Evolutionary conservation across 2,797 vertebrate species (phyloP), one percentile per base, ranked within the genome.

Genomic region (Danionella dracula): DNA sequence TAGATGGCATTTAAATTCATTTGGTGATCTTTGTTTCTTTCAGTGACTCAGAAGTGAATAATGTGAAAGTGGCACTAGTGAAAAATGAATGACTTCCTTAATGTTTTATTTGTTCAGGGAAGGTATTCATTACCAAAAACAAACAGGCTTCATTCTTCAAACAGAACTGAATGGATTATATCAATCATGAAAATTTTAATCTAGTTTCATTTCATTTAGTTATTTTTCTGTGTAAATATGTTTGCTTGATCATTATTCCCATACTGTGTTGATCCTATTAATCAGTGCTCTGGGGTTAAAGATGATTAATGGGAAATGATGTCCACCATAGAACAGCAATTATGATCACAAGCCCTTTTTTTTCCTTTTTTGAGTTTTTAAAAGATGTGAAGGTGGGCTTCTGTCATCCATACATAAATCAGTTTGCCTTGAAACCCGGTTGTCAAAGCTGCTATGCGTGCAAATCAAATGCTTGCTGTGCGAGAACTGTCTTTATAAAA

Each of bases 391-490:
- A 27, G 37, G 4, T 15, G 16, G 31, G 48, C 13, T 51, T 72
- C 73, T 20, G 62, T 70, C 67, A 13, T 44, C 21, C 19, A 29
- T 45, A 37, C 31, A 42, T 48, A 19, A 55, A 67, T 61, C 48
- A 54, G 29, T 61, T 66, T 49, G n/a, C 31, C 27, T 66, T 41
- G 37, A 62, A 68, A 34, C 42, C 11, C 11, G 45, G 15, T 51
- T 71, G 63, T 66, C 61, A 21, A 17, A 66, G 34, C 66, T 68
- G 68, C 60, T 48, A 34, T 21, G 61, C 48, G 42, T 64, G 67
- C 61, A 67, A 49, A 75, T 75, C 35, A 68, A 64, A 68, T 64
- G 20, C 34, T 29, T 53, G 13, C 44, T 54, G 44, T 69, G 56
- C n/a, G 9, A 17, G 45, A 40, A 32, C 5, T 38, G 49, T 45